phyloP scores from a whole-genome alignment of 2,888 invertebrate species.

The Artemia sp. region DNA sequence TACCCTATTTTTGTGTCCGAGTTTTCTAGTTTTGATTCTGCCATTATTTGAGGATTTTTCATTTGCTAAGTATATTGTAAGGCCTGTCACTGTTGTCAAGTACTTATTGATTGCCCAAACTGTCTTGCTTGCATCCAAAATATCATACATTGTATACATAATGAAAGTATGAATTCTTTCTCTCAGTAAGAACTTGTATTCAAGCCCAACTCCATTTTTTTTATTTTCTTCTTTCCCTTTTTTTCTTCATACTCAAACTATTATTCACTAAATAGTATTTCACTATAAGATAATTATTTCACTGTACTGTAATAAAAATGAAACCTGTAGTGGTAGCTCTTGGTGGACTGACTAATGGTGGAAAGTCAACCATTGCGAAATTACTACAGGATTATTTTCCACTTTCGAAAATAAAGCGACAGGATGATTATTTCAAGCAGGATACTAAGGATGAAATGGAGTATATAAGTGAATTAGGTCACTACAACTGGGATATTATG shows the following conservation, averaged over 20 bases:
- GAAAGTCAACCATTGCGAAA: constrained; percentile 59
- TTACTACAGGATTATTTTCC: constrained; percentile 37
- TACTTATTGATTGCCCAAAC: constrained; percentile 35
- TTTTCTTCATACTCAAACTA: neutral
- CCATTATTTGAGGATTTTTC: constrained; percentile 44
- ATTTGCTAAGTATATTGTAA: constrained; percentile 38
- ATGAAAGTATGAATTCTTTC: constrained; percentile 2
- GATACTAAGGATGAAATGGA: constrained; percentile 47
- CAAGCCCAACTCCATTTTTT: neutral
- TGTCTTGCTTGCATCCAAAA: neutral
- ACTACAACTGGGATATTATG: constrained; percentile 57
- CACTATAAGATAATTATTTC: neutral
- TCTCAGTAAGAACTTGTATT: neutral
- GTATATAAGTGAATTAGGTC: constrained; percentile 44
- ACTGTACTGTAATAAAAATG: constrained; percentile 9
- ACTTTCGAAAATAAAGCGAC: constrained; percentile 40
- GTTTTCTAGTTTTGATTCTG: constrained; percentile 47
- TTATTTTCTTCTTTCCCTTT: neutral
- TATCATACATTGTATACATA: neutral
- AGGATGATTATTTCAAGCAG: constrained; percentile 57
- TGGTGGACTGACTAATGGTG: constrained; percentile 61
- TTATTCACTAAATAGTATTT: neutral
- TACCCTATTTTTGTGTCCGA: constrained; percentile 40
- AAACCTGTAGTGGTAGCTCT: constrained; percentile 46
- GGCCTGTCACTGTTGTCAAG: constrained; percentile 43